These are phyloP conservation scores for Clamator glandarius DNA, from an alignment of 2,797 vertebrate genomes.

Conservation along the genomic window DNA sequence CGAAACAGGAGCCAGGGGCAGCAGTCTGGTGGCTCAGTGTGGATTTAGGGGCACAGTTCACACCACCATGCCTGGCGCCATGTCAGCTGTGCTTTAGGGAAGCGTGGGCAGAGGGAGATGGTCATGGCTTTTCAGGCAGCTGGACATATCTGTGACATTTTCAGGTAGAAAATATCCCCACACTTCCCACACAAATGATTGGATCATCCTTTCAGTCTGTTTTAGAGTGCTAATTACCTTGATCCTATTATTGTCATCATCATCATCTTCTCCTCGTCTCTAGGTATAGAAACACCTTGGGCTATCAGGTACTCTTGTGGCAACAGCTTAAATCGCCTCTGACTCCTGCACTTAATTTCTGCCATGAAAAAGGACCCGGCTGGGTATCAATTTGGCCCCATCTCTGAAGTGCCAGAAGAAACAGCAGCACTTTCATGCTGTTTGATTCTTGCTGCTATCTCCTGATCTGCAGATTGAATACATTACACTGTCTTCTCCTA, in stretches of 20 bases:
- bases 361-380: neutral
- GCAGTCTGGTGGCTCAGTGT: too few species aligned
- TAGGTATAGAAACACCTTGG: neutral
- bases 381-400: neutral
- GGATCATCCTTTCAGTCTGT: neutral
- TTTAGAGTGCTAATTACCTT: neutral
- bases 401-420: neutral
- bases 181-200: neutral
- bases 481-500: neutral
- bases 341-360: neutral
- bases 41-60: neutral
- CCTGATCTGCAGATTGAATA: neutral
- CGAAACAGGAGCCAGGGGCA: too few species aligned
- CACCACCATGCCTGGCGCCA: rapidly evolving
- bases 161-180: rapidly evolving
- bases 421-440: neutral
- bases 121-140: neutral
- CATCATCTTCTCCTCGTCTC: neutral
- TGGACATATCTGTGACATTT: neutral
- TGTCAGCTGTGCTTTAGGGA: neutral
- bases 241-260: neutral
- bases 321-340: neutral
- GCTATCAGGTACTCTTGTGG: neutral
- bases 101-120: neutral
- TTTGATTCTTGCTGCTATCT: neutral